Evolutionary conservation across 2,888 invertebrate species (phyloP), one percentile per base, ranked within the genome.

Genomic region (Holacanthella duospinosa): DNA sequence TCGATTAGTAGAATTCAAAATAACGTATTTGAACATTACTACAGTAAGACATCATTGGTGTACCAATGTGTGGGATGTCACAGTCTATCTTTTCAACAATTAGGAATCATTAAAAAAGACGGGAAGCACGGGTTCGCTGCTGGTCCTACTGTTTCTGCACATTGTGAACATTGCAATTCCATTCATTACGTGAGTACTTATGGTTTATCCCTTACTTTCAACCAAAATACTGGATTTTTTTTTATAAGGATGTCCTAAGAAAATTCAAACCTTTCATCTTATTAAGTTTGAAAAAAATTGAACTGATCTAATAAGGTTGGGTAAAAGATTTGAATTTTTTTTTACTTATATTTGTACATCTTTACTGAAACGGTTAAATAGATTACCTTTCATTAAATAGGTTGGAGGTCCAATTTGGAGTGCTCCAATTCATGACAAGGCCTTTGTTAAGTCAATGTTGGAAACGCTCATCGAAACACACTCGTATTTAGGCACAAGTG

Each of bases 321-420:
- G n/a, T n/a, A n/a, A n/a, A n/a, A n/a, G n/a, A n/a, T n/a, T n/a
- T n/a, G n/a, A n/a, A n/a, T n/a, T n/a, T n/a, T n/a, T n/a, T n/a
- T n/a, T n/a, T n/a, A n/a, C n/a, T n/a, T n/a, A n/a, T n/a, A n/a
- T n/a, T n/a, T n/a, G n/a, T n/a, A n/a, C n/a, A n/a, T n/a, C n/a
- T n/a, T n/a, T n/a, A n/a, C n/a, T n/a, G n/a, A n/a, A n/a, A n/a
- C n/a, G n/a, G n/a, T n/a, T n/a, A n/a, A n/a, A n/a, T n/a, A n/a
- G n/a, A n/a, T n/a, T n/a, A n/a, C n/a, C n/a, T n/a, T n/a, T n/a
- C n/a, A n/a, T n/a, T n/a, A n/a, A n/a, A n/a, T n/a, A 90, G 86
- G 77, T 92, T 70, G 93, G 92, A 12, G 99, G 99, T 1, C 99
- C 99, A 0, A 86, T 99, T 70, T 99, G 96, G 94, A 83, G 87